Evolutionary conservation across 2,888 invertebrate species (phyloP), one percentile per base, ranked within the genome.

Genomic region (Ischnura elegans): DNA sequence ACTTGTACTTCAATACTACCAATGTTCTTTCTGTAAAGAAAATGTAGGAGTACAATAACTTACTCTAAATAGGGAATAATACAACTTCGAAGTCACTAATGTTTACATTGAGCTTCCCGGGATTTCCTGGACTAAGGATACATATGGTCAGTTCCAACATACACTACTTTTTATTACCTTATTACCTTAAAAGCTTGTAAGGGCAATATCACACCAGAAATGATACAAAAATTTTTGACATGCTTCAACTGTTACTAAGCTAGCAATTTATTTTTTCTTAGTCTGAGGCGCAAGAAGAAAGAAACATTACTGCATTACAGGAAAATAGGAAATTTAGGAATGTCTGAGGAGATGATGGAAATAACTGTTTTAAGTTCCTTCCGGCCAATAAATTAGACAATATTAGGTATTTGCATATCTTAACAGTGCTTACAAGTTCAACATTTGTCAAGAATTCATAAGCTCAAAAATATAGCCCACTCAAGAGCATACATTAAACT

Each of bases 401-500:
- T 36, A 36, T n/a, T 2, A 76, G 76, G 10, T 36, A 76, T 76
- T 76, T 76, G 29, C 36, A 76, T 2, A 76, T 36, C 0, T 25
- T 36, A 29, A 29, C 66, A 66, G 66, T 8, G 45, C 16, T 45
- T 45, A 5, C 86, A 45, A 86, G 25, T 86, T 45, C 36, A 36
- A 43, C 42, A 42, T 13, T 8, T 6, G 42, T 86, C 46, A 86
- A 16, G 86, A 25, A 86, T 86, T 25, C 46, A 86, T 46, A 19
- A 43, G 45, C 45, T 86, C 45, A 86, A 86, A 86, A 86, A 86
- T 86, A 76, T 36, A 76, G 4, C 3, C 36, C 76, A 86, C 46
- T 45, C 46, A 45, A 86, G 86, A 46, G 46, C 86, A n/a, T 43
- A 46, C 4, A 86, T 10, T 21, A 86, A 46, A 46, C 45, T 86